A percentile compares a stretch with the other conserved stretches of the same genome.
Evolutionary conservation across 2,113 vertebrate genomes (phyloP).

Genomic region (Phalacrocorax brasilianus): DNA sequence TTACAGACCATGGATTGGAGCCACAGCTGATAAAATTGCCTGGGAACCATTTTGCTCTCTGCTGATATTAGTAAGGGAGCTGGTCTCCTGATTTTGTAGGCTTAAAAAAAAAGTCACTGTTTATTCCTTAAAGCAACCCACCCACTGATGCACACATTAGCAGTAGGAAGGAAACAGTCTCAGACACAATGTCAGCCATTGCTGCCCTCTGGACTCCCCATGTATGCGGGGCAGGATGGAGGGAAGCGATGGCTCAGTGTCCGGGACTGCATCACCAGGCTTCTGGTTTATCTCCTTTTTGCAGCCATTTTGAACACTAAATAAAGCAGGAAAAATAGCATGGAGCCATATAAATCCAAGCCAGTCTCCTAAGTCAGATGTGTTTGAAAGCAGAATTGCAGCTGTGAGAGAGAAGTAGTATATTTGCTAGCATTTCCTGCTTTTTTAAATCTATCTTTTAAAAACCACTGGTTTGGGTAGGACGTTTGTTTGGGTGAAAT

Average conservation of each 20-base stretch:
- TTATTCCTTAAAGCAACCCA: not conserved
- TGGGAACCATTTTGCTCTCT: not conserved
- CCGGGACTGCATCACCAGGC: not conserved
- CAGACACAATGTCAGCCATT: not conserved
- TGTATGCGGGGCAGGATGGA: not conserved
- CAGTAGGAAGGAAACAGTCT: fast-evolving
- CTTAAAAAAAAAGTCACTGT: not conserved
- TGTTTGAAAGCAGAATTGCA: not conserved
- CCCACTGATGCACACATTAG: not conserved
- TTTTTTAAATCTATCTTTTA: not conserved
- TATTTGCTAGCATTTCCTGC: not conserved
- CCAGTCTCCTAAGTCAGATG: not conserved
- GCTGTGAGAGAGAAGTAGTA: not conserved
- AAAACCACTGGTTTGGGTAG: not conserved
- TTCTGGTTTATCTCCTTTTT: not conserved
- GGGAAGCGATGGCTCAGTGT: not conserved
- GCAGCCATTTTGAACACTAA: not conserved
- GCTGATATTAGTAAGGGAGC: not conserved
- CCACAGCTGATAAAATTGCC: not conserved
- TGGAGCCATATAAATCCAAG: not conserved
- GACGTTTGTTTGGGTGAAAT: not conserved
- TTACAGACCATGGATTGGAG: fast-evolving
- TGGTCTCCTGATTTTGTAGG: not conserved
- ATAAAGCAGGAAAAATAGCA: not conserved
- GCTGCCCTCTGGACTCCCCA: fast-evolving